Evolutionary conservation across 2,888 invertebrate species (phyloP).

Genomic region (Arge pagana): DNA sequence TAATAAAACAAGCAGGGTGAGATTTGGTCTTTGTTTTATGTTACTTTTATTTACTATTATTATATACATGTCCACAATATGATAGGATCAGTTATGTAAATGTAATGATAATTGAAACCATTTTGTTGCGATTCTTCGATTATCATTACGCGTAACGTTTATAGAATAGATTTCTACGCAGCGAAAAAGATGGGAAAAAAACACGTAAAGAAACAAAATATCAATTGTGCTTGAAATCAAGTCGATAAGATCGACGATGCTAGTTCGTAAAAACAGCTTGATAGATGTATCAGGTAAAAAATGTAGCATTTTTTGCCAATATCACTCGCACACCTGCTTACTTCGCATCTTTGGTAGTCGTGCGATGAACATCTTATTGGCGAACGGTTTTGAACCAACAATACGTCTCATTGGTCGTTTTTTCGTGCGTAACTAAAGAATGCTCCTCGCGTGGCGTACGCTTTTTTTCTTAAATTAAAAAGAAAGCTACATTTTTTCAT

Average conservation of each 20-base stretch:
- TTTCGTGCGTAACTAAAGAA: not conserved
- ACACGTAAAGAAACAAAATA: not conserved
- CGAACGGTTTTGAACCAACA: not conserved
- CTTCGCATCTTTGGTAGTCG: too few species aligned
- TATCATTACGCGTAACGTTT: conserved; percentile 1
- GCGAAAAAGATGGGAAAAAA: not conserved
- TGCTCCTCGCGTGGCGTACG: too few species aligned
- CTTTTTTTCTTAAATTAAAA: not conserved
- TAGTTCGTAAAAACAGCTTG: conserved; percentile 4
- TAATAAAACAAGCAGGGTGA: conserved; percentile 14
- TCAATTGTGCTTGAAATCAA: conserved; percentile 7
- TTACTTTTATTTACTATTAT: conserved; percentile 14
- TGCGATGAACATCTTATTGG: too few species aligned
- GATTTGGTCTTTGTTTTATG: not conserved
- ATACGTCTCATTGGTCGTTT: not conserved
- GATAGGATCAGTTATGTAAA: not conserved
- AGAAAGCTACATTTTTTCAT: not conserved
- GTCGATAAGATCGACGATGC: conserved; percentile 1
- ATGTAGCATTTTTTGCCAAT: too few species aligned
- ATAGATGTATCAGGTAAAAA: conserved; percentile 3
- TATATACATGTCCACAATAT: conserved; percentile 4
- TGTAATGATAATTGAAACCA: conserved; percentile 8
- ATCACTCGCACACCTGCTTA: too few species aligned
- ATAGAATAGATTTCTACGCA: conserved; percentile 5
- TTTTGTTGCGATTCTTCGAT: conserved; percentile 6